A percentile compares a stretch with the other conserved stretches of the same genome.
phyloP scores from a whole-genome alignment of 2,888 invertebrate species.

The Oligia fasciuncula region DNA sequence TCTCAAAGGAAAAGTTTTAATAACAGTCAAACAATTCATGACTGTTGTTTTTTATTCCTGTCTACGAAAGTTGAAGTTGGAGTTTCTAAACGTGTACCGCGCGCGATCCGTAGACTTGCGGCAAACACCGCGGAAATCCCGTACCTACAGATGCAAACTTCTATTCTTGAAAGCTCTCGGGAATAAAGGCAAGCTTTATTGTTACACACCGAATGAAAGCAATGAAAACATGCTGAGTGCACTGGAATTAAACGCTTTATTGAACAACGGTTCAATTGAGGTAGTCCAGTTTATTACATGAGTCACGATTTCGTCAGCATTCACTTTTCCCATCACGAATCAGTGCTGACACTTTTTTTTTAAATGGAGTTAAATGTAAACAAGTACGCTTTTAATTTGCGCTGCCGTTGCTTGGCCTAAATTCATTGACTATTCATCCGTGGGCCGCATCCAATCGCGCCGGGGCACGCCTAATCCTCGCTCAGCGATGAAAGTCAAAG shows the following conservation, averaged over 20 bases:
- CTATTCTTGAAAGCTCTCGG: slow-evolving; percentile 73
- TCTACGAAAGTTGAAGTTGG: slow-evolving; percentile 70
- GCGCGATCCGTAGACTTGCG: slow-evolving; percentile 73
- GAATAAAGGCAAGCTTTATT: slow-evolving; percentile 69
- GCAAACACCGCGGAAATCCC: slow-evolving; percentile 48
- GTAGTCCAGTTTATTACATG: slow-evolving; percentile 29
- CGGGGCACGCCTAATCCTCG: slow-evolving; percentile 79
- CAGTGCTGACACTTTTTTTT: slow-evolving; percentile 43
- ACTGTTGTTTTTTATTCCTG: slow-evolving; percentile 75
- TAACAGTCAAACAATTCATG: slow-evolving; percentile 79
- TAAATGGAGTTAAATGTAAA: slow-evolving; percentile 64
- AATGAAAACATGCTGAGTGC: slow-evolving; percentile 41
- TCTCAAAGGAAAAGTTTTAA: slow-evolving; percentile 78
- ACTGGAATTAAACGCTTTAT: slow-evolving; percentile 43
- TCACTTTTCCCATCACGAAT: slow-evolving; percentile 49
- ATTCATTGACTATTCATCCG: slow-evolving; percentile 85
- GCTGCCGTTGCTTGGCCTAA: slow-evolving; percentile 75
- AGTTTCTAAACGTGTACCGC: slow-evolving; percentile 77
- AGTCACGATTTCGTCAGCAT: slow-evolving; percentile 34
- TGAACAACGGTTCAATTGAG: slow-evolving; percentile 37
- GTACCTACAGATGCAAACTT: slow-evolving; percentile 66
- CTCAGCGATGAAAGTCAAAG: slow-evolving; percentile 83
- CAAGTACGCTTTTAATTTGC: slow-evolving; percentile 68
- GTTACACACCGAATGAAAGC: slow-evolving; percentile 50
- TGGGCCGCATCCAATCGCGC: slow-evolving; percentile 80